phyloP scores from a whole-genome alignment of 2,888 invertebrate genomes.

The Caenorhabditis sulstoni region DNA sequence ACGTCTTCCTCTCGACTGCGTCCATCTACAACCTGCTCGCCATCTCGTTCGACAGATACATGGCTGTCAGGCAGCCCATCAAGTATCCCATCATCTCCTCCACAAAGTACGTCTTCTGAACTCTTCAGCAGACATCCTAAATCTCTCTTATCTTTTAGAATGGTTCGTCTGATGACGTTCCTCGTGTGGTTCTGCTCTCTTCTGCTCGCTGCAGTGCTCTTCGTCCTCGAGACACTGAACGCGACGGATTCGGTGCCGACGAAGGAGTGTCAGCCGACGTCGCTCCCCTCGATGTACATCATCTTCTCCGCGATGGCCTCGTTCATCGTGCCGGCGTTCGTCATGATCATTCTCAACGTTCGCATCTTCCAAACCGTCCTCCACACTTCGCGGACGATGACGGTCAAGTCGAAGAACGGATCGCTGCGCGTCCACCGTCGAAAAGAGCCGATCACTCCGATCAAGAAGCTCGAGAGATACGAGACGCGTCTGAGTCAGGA shows the following conservation, averaged over 20 bases:
- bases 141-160: no score
- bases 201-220: constrained; percentile 94
- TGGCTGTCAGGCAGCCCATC: constrained; percentile 95
- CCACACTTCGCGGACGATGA: constrained; percentile 64
- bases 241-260: constrained; percentile 31
- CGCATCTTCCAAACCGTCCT: constrained; percentile 77
- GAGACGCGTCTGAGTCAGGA: constrained; percentile 43
- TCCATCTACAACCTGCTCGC: constrained; percentile 96
- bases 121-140: no score
- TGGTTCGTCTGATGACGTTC: constrained; percentile 75
- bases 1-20: constrained; percentile 98
- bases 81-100: constrained; percentile 91
- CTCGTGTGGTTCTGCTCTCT: constrained; percentile 93
- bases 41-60: constrained; percentile 91
- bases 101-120: constrained; percentile 63
- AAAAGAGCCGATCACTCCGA: constrained; percentile 53
- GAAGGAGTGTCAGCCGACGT: constrained; percentile 73
- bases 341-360: constrained; percentile 77
- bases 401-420: constrained; percentile 65
- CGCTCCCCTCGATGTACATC: constrained; percentile 74
- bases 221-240: constrained; percentile 83
- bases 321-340: constrained; percentile 77
- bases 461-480: constrained; percentile 50
- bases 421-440: constrained; percentile 74
- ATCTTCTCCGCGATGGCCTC: constrained; percentile 79